Conservation (phyloP, 2,888 invertebrate species). For the Lepidonotus clava region DNA sequence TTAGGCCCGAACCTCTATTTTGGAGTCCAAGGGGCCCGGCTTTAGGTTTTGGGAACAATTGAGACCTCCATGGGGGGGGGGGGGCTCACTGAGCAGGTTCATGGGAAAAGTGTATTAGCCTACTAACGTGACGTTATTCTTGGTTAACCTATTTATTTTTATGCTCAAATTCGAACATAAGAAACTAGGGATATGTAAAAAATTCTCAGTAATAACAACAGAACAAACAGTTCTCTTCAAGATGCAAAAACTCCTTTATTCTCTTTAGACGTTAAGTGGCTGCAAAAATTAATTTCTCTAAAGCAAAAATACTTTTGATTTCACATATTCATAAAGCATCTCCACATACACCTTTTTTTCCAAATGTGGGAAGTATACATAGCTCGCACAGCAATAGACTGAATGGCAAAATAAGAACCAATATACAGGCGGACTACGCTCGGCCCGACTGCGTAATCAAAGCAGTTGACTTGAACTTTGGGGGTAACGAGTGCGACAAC, state of each 20-base stretch:
- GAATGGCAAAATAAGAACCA: constrained; percentile 31
- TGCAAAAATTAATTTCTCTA: constrained; percentile 45
- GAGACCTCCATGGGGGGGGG: too few species aligned
- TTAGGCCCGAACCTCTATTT: too few species aligned
- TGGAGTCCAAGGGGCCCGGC: too few species aligned
- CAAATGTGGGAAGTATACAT: constrained; percentile 7
- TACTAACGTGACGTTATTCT: too few species aligned
- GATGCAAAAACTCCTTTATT: constrained; percentile 50
- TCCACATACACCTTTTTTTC: not conserved
- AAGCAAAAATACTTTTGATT: constrained; percentile 54
- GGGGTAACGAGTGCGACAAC: not conserved
- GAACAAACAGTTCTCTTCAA: not conserved
- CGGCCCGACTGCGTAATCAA: not conserved
- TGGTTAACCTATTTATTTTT: too few species aligned
- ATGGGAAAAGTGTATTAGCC: too few species aligned
- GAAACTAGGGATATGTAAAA: too few species aligned
- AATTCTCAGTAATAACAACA: not conserved
- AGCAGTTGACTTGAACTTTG: not conserved
- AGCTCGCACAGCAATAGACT: constrained; percentile 27
- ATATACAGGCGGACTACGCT: not conserved
- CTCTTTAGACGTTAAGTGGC: constrained; percentile 47
- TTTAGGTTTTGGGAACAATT: too few species aligned
- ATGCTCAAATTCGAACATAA: too few species aligned
- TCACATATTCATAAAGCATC: constrained; percentile 47
- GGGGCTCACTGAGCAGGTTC: too few species aligned